Evolutionary conservation across 2,797 vertebrate species (phyloP), one percentile per base, ranked within the genome.

Genomic region (Parauchenoglanis ngamensis): DNA sequence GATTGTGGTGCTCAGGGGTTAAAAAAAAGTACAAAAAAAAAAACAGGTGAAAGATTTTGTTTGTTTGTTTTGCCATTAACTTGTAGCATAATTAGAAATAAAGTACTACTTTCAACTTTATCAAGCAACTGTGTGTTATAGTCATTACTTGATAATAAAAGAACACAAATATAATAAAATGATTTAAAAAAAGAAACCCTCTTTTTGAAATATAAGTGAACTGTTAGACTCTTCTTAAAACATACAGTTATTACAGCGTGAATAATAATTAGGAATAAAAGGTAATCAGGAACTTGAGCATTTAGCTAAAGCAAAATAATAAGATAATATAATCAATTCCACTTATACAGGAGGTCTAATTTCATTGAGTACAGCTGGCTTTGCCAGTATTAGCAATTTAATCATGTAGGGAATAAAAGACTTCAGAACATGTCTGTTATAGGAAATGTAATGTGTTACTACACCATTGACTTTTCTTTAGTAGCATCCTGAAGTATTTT

Each of bases 1-100:
- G 95, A 94, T 95, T 94, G 94, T 95, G 95, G 95, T 94, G 94
- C 96, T 97, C 96, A 96, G 96, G 96, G 96, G 95, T 96, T 93
- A 88, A 92, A 93, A 93, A 92, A 92, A 89, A 77, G 90, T 63
- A 90, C 87, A 84, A 87, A 91, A 85, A 49, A 89, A 89, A 93
- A 92, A 92, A 90, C 25, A 91, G 91, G 85, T 92, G 87, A 93
- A 92, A 92, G 90, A 91, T 56, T 89, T 89, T 84, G 76, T 91
- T 90, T 88, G 73, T 90, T 91, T 88, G 86, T 92, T 94, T 95
- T 95, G 91, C 92, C 92, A 93, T 95, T 95, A 91, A 94, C 91
- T 93, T 93, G 92, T 94, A 92, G 93, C 88, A 87, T 92, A 92
- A 94, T 93, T 91, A 93, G 91, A 94, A 95, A 96, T 95, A 94